phyloP scores from a whole-genome alignment of 2,113 vertebrate genomes.

The Mobula hypostoma region DNA sequence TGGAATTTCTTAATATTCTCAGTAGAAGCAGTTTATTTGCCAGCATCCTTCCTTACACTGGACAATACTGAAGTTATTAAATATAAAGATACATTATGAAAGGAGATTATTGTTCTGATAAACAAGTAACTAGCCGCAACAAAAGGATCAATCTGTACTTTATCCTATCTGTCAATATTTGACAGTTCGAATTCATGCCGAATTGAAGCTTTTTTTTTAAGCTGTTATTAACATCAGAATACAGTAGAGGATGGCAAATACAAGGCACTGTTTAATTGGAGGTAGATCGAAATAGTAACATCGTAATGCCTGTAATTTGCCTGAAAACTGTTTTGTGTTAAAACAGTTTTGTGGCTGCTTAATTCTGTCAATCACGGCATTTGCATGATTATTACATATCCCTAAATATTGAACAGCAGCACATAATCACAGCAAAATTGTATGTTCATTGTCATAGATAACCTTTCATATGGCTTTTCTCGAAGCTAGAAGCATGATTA shows the following conservation, averaged over 20 bases:
- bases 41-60: background rate
- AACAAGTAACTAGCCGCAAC: background rate
- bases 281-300: background rate
- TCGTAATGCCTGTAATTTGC: slow-evolving; percentile 17
- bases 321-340: background rate
- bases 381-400: slow-evolving; percentile 8
- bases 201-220: background rate
- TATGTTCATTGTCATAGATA: background rate
- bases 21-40: no score
- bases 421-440: background rate
- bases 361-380: slow-evolving; percentile 17
- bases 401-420: slow-evolving; percentile 16
- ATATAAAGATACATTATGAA: background rate
- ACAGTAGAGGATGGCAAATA: background rate
- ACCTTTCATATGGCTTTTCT: background rate
- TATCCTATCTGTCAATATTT: background rate
- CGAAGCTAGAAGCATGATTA: background rate
- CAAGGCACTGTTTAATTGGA: background rate
- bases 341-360: background rate
- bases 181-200: background rate
- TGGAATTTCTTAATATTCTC: background rate
- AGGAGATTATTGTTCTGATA: no score
- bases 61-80: background rate
- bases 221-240: background rate
- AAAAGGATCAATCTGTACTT: background rate